Evolutionary conservation across 2,888 invertebrate genomes (phyloP), one percentile per base, ranked within the genome.

Genomic region (Gymnocheta viridis): DNA sequence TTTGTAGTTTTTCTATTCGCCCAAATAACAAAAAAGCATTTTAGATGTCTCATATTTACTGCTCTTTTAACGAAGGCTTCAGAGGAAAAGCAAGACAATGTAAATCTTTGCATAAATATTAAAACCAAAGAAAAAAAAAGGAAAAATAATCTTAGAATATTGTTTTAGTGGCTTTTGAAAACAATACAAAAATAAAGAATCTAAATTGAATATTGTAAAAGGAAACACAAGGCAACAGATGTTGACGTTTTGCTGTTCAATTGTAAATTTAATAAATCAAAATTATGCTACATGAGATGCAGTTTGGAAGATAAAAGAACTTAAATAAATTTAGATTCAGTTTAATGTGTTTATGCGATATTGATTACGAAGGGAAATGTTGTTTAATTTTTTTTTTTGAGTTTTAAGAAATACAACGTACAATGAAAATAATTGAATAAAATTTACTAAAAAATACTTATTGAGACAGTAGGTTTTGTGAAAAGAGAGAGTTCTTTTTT

Each of bases 261-360:
- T 44, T 47, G 17, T 27, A 56, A 76, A 76, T 76, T 67, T 56
- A 58, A 77, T 67, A 47, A 58, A 76, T 67, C 67, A 77, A 66
- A 67, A 47, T 62, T 24, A 10, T 49, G 2, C 7, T 3, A 60
- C 49, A 49, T 41, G 7, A 51, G 62, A 74, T 70, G 29, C 29
- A 56, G 7, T 38, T 70, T 29, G 22, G 29, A 70, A 27, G 14
- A 19, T 6, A 41, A 38, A 22, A 41, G 6, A 56, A 70, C 9
- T 6, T 7, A 29, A 69, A 19, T 17, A 12, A 2, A 41, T 38
- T 27, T 27, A 41, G 2, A 54, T 24, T 7, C 0, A 4, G 27
- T 27, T 54, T 38, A 24, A 4, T 41, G 2, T 38, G 47, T 27
- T 27, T 41, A 24, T 41, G 54, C 2, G 54, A 27, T 27, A 54